Percentiles rank a stretch among this genome's conserved stretches.
Evolutionary conservation across 2,888 invertebrate species (phyloP).

Genomic region (Hetaerina titia): DNA sequence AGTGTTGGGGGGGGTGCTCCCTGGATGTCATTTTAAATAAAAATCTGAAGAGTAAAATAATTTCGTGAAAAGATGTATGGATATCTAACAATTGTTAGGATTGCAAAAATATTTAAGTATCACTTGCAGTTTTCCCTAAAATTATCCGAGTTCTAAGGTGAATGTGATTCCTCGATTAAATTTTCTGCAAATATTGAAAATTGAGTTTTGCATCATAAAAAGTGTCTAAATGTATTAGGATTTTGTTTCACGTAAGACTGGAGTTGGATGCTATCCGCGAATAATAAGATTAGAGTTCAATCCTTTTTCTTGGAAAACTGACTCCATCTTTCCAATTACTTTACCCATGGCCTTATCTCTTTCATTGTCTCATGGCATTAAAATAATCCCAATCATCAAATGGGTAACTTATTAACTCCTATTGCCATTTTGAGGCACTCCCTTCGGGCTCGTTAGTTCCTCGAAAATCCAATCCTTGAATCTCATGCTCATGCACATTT

Average conservation of each 20-base stretch:
- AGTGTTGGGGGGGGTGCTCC: no score
- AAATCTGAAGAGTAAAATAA: no score
- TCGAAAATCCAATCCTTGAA: background rate
- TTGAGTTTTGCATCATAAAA: no score
- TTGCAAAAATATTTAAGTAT: no score
- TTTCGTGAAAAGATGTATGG: no score
- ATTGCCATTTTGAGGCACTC: background rate
- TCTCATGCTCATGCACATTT: background rate
- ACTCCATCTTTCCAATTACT: background rate
- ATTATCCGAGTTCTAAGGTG: no score
- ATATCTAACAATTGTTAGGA: no score
- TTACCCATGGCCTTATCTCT: background rate
- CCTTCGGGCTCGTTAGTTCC: background rate
- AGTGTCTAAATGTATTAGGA: no score
- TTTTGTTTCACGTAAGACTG: background rate
- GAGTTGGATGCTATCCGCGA: background rate
- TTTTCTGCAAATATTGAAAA: no score
- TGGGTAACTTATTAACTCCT: background rate
- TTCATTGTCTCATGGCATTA: background rate
- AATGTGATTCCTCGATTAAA: no score
- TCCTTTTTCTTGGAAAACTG: background rate
- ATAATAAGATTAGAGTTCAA: background rate
- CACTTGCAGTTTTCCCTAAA: no score
- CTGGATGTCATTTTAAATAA: no score
- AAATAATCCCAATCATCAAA: slow-evolving; percentile 7